Percentiles rank a stretch among this genome's conserved stretches.
Conservation (phyloP, 2,113 vertebrate genomes). For the Spilogale gracilis region DNA sequence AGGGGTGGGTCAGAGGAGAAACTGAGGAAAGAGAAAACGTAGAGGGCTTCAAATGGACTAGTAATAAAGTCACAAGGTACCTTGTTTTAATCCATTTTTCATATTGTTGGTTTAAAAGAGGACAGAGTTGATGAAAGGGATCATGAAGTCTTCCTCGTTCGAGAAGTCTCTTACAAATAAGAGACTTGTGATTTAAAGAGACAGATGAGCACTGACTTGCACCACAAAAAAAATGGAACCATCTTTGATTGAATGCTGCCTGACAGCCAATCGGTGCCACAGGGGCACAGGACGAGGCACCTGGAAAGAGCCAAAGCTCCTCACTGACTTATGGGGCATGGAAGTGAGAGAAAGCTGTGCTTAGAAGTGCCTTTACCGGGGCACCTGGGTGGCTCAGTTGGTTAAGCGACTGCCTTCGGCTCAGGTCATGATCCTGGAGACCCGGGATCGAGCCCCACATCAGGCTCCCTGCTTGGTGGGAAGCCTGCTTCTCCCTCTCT, state of each 20-base stretch:
- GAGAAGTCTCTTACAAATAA: not conserved
- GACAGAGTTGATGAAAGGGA: not conserved
- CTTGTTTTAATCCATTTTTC: not conserved
- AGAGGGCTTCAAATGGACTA: not conserved
- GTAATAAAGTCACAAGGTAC: not conserved
- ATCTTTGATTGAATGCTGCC: not conserved
- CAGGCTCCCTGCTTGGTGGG: too few relatives aligned
- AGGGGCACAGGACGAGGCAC: not conserved
- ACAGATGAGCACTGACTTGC: not conserved
- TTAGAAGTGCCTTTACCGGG: not conserved
- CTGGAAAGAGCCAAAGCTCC: not conserved
- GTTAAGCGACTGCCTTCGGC: too few relatives aligned
- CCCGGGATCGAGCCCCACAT: too few relatives aligned
- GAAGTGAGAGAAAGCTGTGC: not conserved
- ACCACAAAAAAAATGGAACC: not conserved
- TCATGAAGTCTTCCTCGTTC: not conserved
- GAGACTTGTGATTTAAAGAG: not conserved
- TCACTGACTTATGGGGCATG: not conserved
- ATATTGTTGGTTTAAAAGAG: not conserved
- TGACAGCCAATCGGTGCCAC: not conserved
- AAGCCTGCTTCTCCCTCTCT: too few relatives aligned
- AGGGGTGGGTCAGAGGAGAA: fast-evolving
- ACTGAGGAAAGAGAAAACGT: not conserved
- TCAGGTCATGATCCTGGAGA: too few relatives aligned
- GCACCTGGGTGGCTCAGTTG: too few relatives aligned